Evolutionary conservation across 2,113 vertebrate genomes (phyloP).

Genomic region (Amphiprion ocellaris): DNA sequence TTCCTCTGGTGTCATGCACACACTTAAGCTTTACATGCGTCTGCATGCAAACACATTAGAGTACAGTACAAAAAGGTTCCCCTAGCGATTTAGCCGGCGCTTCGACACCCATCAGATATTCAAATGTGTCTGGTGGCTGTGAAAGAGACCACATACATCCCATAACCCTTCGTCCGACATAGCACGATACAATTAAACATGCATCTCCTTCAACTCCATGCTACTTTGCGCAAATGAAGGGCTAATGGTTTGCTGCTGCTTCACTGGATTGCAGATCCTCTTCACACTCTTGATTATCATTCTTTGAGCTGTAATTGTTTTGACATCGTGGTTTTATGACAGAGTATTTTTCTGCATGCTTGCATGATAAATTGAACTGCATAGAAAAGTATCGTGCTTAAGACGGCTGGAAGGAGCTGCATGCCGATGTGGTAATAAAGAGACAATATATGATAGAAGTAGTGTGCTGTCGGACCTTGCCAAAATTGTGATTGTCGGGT

Average conservation of each 20-base stretch:
- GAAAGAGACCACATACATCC: not conserved
- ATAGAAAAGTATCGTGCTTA: not conserved
- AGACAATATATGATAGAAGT: not conserved
- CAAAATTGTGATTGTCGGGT: not conserved
- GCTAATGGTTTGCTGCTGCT: slow-evolving; percentile 47
- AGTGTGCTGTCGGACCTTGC: slow-evolving; percentile 10
- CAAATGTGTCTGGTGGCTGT: too few species aligned
- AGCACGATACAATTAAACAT: slow-evolving; percentile 17
- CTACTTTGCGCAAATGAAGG: slow-evolving; percentile 29
- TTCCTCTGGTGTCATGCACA: slow-evolving; percentile 30
- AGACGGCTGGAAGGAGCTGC: not conserved
- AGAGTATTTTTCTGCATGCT: slow-evolving; percentile 31
- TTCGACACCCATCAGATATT: not conserved
- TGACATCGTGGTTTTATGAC: slow-evolving; percentile 47
- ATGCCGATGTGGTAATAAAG: slow-evolving; percentile 28
- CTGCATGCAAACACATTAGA: slow-evolving; percentile 1
- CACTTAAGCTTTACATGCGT: slow-evolving; percentile 6
- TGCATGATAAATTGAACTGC: slow-evolving; percentile 37
- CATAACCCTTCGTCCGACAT: not conserved
- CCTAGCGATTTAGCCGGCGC: not conserved
- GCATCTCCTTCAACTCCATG: not conserved
- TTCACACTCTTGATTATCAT: slow-evolving; percentile 37
- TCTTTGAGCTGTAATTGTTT: slow-evolving; percentile 54
- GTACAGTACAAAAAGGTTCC: not conserved
- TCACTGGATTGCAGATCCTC: slow-evolving; percentile 20